Conservation (phyloP, 2,888 invertebrate genomes). For the Leucania comma region DNA sequence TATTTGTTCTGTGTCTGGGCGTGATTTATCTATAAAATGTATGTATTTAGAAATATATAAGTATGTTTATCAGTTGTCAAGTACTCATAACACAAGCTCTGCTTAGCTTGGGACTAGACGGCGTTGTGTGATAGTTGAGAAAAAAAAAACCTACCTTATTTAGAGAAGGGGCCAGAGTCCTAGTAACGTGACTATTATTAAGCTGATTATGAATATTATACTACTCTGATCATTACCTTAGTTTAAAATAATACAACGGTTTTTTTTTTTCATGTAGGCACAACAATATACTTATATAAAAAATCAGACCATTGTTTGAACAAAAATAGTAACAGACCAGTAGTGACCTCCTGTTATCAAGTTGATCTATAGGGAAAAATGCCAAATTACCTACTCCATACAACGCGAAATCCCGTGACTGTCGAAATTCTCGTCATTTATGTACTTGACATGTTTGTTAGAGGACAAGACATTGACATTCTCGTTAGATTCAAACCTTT, state of each 20-base stretch:
- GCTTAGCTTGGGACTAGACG: too few species aligned
- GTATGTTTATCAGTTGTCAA: too few species aligned
- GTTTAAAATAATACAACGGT: neutral
- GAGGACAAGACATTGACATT: constrained; percentile 61
- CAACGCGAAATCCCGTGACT: constrained; percentile 47
- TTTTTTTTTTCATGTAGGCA: neutral
- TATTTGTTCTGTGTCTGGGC: too few species aligned
- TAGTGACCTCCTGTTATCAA: constrained; percentile 25
- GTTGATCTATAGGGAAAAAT: constrained; percentile 51
- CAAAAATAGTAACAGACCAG: constrained; percentile 21
- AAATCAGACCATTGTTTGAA: neutral
- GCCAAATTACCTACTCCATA: constrained; percentile 35
- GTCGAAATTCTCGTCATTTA: constrained; percentile 32
- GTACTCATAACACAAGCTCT: too few species aligned
- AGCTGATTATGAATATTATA: too few species aligned
- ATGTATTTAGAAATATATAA: too few species aligned
- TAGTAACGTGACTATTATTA: too few species aligned
- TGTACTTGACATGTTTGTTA: constrained; percentile 60
- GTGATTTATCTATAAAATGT: too few species aligned
- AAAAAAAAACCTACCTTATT: too few species aligned
- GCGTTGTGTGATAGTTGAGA: too few species aligned
- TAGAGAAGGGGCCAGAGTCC: too few species aligned
- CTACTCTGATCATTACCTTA: neutral
- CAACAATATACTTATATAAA: neutral
- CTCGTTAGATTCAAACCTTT: constrained; percentile 24